Base-by-base conservation (phyloP, 2,797 vertebrate species). In the Microtus agrestis region DNA sequence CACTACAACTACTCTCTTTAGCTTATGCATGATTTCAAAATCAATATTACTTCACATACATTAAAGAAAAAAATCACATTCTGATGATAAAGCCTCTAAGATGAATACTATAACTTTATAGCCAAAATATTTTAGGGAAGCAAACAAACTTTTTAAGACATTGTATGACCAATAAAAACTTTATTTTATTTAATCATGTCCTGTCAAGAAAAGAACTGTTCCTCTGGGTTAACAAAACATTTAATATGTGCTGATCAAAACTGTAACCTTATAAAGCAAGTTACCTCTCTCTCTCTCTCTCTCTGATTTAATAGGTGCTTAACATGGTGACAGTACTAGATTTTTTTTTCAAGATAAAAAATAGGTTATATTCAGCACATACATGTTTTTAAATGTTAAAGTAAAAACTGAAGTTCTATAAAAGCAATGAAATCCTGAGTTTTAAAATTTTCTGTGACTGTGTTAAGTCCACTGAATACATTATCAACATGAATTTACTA, bases 21-120 rank as follows among this genome's bases (percentile, higher is more conserved):
- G 93, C 51, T 95, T 96, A 84, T 95, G 85, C 23, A 51, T 94
- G 96, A 94, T 94, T 97, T 96, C 69, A 91, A 96, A 97, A 80
- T 51, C 88, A 85, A 8, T 77, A 93, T 92, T 85, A 93, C n/a
- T 61, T 97, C 92, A 97, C 93, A 94, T 96, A 92, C 48, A 87
- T 63, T 96, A 90, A 93, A 96, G 87, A 97, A 93, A 97, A 89
- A 95, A 78, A 54, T 94, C 90, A 94, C 40, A 91, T 95, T 34
- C 82, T 96, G 89, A 79, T 94, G 71, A 96, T 91, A 89, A 95
- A 95, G 79, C 73, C 59, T 92, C 92, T 95, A 97, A 93, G 63
- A 95, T 71, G 46, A 97, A 93, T 92, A 97, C 79, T 85, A 95
- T 94, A 95, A 93, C 65, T 89, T 84, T 85, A 91, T n/a, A 96